Evolutionary conservation across 2,888 invertebrate genomes (phyloP), one percentile per base, ranked within the genome.

Genomic region (Cerceris rybyensis): DNA sequence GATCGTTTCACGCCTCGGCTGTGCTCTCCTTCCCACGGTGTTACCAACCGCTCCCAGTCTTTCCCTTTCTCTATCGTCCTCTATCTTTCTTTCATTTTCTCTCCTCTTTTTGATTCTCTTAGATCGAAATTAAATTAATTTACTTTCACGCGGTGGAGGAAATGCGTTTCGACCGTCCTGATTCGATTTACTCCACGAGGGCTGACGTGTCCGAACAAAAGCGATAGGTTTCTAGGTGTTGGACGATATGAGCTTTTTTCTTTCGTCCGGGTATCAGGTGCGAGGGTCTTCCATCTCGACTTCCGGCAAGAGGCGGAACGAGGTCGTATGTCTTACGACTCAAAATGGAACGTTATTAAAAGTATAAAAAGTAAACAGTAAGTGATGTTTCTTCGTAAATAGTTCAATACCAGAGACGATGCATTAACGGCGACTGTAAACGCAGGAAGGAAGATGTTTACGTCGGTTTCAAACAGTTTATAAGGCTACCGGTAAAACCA

Each of bases 1-100:
- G 70, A 81, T 80, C 70, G 72, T 80, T 82, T 84, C 84, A 77
- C 72, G 79, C 70, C 71, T 73, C 67, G 74, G 68, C 71, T 76
- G 41, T 65, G 41, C 17, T 67, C 67, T 52, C 52, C 65, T 74
- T 82, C 74, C 68, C 76, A 68, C 81, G 70, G 69, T 42, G 14
- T 61, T 9, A 52, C 73, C 43, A 59, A 46, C 39, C 43, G 55
- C 14, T 6, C 39, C 41, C 39, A 43, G 28, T 28, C 28, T 17
- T 50, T 7, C 41, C 57, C 60, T 61, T 61, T 54, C 43, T 43
- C 57, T 6, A 42, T 61, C 59, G 13, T 41, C 42, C 42, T 57
- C 9, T 39, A 16, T 16, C 16, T 11, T 6, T 13, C 57, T 57
- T 11, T 28, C 17, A 16, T 2, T 28, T 17, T 55, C 58, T 59